Percentiles rank a stretch among this genome's conserved stretches.
phyloP scores from a whole-genome alignment of 2,888 invertebrate species.

The Nectonema munidae region DNA sequence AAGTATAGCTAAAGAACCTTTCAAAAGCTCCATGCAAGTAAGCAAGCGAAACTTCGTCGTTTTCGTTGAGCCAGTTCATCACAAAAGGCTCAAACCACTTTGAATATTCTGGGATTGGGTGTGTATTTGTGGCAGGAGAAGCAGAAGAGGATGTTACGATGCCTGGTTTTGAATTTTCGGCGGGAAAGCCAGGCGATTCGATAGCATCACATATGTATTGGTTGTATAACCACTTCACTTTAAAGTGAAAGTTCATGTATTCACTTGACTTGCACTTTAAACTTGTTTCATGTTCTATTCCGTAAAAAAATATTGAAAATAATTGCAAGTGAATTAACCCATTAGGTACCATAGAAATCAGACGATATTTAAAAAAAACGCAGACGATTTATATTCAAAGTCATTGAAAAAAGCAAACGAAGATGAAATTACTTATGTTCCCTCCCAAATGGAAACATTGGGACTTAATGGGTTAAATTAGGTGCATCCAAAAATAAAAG shows the following conservation, averaged over 20 bases:
- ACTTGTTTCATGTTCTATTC: constrained; percentile 68
- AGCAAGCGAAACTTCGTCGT: constrained; percentile 89
- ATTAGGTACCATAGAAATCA: too few species aligned
- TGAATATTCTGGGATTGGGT: constrained; percentile 16
- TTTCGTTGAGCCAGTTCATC: constrained; percentile 99
- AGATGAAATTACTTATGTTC: too few species aligned
- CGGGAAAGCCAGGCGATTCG: neutral
- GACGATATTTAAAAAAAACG: too few species aligned
- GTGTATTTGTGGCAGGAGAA: neutral
- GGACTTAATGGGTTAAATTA: too few species aligned
- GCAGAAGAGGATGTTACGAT: neutral
- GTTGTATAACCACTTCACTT: constrained; percentile 89
- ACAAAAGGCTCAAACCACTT: constrained; percentile 99
- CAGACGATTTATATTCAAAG: too few species aligned
- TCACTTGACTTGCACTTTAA: constrained; percentile 80
- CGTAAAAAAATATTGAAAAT: too few species aligned
- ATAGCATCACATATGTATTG: constrained; percentile 38
- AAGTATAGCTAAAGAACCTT: too few species aligned
- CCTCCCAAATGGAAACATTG: too few species aligned
- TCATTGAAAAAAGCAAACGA: too few species aligned
- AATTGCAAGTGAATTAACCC: too few species aligned
- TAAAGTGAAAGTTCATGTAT: constrained; percentile 98
- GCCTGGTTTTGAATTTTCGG: neutral
- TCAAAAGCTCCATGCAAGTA: constrained; percentile 93
- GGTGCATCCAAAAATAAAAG: too few species aligned